phyloP scores from a whole-genome alignment of 2,888 invertebrate species.

The Epinotia brunnichana region DNA sequence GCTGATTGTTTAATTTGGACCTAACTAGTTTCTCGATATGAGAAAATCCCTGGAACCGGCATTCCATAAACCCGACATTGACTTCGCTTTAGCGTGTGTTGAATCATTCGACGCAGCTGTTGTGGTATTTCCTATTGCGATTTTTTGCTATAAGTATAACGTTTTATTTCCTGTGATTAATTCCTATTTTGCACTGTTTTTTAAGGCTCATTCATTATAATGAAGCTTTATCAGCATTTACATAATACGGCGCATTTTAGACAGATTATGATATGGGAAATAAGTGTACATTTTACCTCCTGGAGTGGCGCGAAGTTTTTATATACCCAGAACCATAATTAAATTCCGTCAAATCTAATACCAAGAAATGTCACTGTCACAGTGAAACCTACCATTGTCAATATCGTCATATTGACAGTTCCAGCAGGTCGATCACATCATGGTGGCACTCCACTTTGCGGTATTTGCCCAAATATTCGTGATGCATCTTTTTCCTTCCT shows the following conservation, averaged over 20 bases:
- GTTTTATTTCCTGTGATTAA: slow-evolving; percentile 30
- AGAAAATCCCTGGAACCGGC: slow-evolving; percentile 31
- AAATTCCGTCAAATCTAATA: too few relatives aligned
- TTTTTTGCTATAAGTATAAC: slow-evolving; percentile 19
- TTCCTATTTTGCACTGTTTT: slow-evolving; percentile 13
- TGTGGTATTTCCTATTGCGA: slow-evolving; percentile 40
- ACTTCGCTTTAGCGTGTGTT: slow-evolving; percentile 15
- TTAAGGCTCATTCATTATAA: not conserved
- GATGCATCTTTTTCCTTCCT: too few relatives aligned
- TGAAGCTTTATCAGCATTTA: not conserved
- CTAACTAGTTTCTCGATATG: slow-evolving; percentile 31
- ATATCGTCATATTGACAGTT: too few relatives aligned
- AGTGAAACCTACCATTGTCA: too few relatives aligned
- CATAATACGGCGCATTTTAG: not conserved
- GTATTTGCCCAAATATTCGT: too few relatives aligned
- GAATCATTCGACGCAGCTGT: slow-evolving; percentile 37
- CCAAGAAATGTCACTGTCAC: too few relatives aligned
- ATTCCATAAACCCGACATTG: slow-evolving; percentile 41
- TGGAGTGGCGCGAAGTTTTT: not conserved
- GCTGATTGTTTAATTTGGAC: slow-evolving; percentile 22
- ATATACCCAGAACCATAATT: not conserved
- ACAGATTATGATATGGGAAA: not conserved
- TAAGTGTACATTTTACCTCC: not conserved
- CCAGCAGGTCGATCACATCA: too few relatives aligned
- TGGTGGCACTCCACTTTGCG: too few relatives aligned